Base-by-base conservation (phyloP, 2,888 invertebrate species). In the Falcaria lacertinaria region DNA sequence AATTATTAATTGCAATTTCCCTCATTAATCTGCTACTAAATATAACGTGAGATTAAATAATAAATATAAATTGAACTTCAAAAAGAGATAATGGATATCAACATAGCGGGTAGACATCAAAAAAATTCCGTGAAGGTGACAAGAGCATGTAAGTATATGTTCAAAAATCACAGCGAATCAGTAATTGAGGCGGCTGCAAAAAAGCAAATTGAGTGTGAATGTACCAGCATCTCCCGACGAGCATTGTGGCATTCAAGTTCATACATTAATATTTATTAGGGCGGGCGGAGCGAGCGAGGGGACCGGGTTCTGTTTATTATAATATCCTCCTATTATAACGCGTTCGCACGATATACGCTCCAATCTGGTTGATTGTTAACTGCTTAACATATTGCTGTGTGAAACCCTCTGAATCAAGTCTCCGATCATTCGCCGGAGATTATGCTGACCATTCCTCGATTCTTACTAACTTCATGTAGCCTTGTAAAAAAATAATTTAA, bases 231-330 rank as follows among this genome's bases (percentile, higher is more conserved):
- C 75, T 69, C 62, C 64, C 64, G 69, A 47, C 47, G 60, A 57
- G 67, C 68, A 80, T 78, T 78, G 80, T 75, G 72, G 73, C 77
- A 76, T 80, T 85, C 79, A 86, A 82, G 87, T 83, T 86, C 80
- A 79, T 79, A 80, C 80, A 87, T 88, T 88, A 85, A 87, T 86
- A 88, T 87, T 86, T 87, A 85, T 87, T 87, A 81, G 83, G 78
- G 80, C 80, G 80, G 77, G 76, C 67, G 63, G 50, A 50, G 45
- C 55, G 58, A 62, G 54, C 58, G 77, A 81, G 86, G 84, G 85
- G 84, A 66, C 79, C 74, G 73, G 70, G 79, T 79, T 82, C 85
- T 84, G 86, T 88, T 88, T 87, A 88, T 86, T 88, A 86, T 88
- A 86, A 89, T 89, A 84, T 88, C 88, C 88, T 79, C 80, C 69